Evolutionary conservation across 2,797 vertebrate species (phyloP), one percentile per base, ranked within the genome.

Genomic region (Pterois miles): DNA sequence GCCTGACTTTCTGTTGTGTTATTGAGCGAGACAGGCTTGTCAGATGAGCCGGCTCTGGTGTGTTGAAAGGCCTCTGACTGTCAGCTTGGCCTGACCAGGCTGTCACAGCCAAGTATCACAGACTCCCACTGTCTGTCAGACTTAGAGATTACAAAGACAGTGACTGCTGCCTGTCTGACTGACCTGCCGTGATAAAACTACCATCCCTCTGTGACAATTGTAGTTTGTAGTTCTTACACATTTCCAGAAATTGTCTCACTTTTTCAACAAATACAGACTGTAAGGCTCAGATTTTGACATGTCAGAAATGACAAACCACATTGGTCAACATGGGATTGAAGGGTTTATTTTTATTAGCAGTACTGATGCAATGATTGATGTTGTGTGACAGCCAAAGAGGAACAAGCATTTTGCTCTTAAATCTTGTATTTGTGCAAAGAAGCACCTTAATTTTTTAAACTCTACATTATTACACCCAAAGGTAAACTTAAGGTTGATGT

Each of bases 31-130:
- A 91, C 92, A 83, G 81, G 36, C 80, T 79, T 79, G 89, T 89
- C 87, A 90, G 90, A 91, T 43, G 82, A 89, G 78, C 64, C 82
- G 69, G 78, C 75, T 82, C 65, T 87, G 84, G 79, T 66, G 82
- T 82, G 87, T 81, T 85, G 82, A 85, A 84, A 72, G 82, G 66
- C 63, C 25, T 78, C 65, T 83, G 87, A 92, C 74, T 92, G 94
- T 91, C 92, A 89, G 80, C 43, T 67, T 53, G 79, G 85, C 75
- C 86, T 36, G 72, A 76, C 81, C 79, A 68, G 72, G 77, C 89
- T 85, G 88, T 88, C 92, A 89, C 86, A 85, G 83, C n/a, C 79
- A 70, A 84, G 86, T 82, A 85, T 88, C 86, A 76, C 83, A 84
- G 77, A 86, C 89, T 83, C 79, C 62, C 68, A 66, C 81, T 86